Conservation (phyloP, 2,797 vertebrate genomes). For the Morelia viridis region DNA sequence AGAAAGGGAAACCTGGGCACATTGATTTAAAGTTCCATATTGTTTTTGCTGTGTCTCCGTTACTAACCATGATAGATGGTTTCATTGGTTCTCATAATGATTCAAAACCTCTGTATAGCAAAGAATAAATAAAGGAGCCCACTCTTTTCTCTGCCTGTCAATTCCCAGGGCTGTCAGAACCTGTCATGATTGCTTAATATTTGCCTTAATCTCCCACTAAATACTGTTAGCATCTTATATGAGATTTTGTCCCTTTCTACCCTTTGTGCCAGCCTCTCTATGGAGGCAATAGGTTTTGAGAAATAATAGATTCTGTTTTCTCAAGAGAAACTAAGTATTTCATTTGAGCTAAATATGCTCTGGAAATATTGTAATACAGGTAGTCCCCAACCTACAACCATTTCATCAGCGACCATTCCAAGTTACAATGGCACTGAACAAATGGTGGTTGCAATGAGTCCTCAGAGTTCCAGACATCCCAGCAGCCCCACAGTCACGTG, state of each 20-base stretch:
- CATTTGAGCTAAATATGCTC: constrained; percentile 42
- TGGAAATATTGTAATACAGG: constrained; percentile 32
- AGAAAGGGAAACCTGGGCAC: not conserved
- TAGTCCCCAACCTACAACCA: not conserved
- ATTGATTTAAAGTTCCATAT: not conserved
- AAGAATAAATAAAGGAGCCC: not conserved
- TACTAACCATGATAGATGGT: not conserved
- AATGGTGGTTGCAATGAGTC: not conserved
- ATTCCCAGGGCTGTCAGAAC: not conserved
- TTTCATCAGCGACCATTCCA: not conserved
- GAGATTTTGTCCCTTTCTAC: not conserved
- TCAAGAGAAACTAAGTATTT: not conserved
- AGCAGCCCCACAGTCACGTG: not conserved
- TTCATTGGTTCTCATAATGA: not conserved
- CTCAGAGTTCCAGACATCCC: not conserved
- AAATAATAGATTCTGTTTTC: not conserved
- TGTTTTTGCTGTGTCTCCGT: not conserved
- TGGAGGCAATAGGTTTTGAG: not conserved
- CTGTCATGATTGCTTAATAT: not conserved
- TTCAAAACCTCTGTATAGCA: not conserved
- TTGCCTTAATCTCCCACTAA: not conserved
- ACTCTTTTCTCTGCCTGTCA: not conserved
- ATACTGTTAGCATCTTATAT: not conserved
- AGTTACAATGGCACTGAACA: not conserved
- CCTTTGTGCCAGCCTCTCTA: not conserved